These are phyloP conservation scores for Megathymus violae DNA, from an alignment of 1,140 invertebrate genomes.

Conservation along the genomic window DNA sequence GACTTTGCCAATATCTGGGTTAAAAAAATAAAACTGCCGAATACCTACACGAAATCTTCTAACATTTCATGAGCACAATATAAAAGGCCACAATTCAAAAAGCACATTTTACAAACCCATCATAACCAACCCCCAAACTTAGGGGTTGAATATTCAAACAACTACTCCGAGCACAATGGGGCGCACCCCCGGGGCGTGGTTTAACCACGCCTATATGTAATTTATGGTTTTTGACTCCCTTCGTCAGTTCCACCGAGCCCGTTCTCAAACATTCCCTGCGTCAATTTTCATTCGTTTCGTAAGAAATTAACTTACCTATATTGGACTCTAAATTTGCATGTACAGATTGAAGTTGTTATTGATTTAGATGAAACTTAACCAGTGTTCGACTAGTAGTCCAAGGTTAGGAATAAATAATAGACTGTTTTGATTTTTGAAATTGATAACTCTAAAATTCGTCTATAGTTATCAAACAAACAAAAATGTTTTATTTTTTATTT, in stretches of 20 bases:
- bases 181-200: constrained; percentile 41
- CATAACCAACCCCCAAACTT: constrained; percentile 22
- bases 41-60: neutral
- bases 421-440: too few species aligned
- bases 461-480: too few species aligned
- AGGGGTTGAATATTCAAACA: constrained; percentile 24
- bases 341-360: too few species aligned
- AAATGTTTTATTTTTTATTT: too few species aligned
- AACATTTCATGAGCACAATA: constrained; percentile 4
- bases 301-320: neutral
- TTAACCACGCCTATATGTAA: constrained; percentile 38
- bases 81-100: constrained; percentile 11
- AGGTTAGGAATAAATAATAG: too few species aligned
- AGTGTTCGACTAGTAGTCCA: too few species aligned
- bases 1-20: neutral
- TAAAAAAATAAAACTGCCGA: too few species aligned
- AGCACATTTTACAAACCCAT: constrained; percentile 8
- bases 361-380: too few species aligned
- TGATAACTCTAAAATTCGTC: too few species aligned
- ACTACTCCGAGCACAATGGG: constrained; percentile 9
- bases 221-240: constrained; percentile 45
- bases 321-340: too few species aligned
- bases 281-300: neutral
- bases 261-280: neutral
- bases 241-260: neutral